Percentiles rank a stretch among this genome's conserved stretches.
Conservation (phyloP, 2,888 invertebrate genomes). For the Helleia helle region DNA sequence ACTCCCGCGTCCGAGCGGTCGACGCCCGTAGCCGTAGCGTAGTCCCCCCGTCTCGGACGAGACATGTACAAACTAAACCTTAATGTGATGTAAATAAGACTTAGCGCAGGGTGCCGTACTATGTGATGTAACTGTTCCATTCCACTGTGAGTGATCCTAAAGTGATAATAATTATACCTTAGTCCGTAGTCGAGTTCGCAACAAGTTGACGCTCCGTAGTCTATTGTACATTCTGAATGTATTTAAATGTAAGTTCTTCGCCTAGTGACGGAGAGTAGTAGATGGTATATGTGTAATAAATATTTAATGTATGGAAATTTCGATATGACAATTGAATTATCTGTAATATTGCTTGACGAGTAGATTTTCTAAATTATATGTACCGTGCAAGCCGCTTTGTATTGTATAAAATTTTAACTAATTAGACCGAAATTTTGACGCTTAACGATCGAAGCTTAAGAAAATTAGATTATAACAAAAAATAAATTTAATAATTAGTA, state of each 20-base stretch:
- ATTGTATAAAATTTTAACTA: no score
- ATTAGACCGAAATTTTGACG: no score
- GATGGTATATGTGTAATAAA: no score
- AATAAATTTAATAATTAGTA: not conserved
- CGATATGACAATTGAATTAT: no score
- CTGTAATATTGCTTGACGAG: no score
- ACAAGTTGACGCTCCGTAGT: constrained; percentile 17
- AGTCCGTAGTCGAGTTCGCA: constrained; percentile 15
- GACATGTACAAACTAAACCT: constrained; percentile 31
- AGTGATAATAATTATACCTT: constrained; percentile 41
- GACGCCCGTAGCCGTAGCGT: no score
- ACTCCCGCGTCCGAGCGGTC: not conserved
- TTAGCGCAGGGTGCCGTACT: constrained; percentile 35
- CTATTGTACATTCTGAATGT: not conserved
- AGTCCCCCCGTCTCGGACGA: not conserved
- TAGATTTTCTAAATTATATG: no score
- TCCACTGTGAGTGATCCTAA: constrained; percentile 44
- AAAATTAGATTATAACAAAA: no score
- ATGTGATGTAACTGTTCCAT: constrained; percentile 49
- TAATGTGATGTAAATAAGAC: constrained; percentile 26
- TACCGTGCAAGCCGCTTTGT: no score
- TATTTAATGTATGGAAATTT: no score
- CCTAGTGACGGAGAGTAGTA: not conserved
- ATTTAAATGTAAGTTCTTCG: not conserved
- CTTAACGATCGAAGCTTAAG: no score